Evolutionary conservation across 2,888 invertebrate genomes (phyloP).

Genomic region (Gastrophysa polygoni): DNA sequence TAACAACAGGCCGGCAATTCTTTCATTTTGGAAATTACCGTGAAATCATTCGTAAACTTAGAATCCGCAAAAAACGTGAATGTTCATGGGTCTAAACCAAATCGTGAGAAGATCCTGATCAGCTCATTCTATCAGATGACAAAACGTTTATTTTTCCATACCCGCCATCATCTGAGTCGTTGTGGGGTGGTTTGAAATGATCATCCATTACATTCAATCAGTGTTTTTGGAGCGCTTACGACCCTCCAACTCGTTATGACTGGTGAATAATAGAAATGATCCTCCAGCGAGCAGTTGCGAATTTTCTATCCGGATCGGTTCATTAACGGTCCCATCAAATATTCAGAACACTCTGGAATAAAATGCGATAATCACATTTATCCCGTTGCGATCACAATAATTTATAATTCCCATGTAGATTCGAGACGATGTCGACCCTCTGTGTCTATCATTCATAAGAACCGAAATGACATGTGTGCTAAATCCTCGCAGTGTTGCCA

Average conservation of each 20-base stretch:
- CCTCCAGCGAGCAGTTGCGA: background rate
- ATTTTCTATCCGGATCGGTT: conserved; percentile 12
- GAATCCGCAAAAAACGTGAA: too few species aligned
- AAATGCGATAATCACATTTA: conserved; percentile 20
- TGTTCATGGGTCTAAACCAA: too few species aligned
- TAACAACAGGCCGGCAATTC: too few species aligned
- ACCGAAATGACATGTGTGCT: conserved; percentile 22
- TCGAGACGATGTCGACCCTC: conserved; percentile 11
- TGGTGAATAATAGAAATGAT: background rate
- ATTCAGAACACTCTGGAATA: conserved; percentile 11
- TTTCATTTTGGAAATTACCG: too few species aligned
- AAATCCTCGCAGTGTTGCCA: background rate
- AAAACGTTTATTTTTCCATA: background rate
- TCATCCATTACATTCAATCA: background rate
- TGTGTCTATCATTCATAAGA: conserved; percentile 12
- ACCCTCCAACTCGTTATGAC: background rate
- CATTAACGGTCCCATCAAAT: conserved; percentile 12
- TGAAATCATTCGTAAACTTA: too few species aligned
- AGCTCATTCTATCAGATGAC: too few species aligned
- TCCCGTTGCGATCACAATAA: conserved; percentile 15
- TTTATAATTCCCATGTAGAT: conserved; percentile 10
- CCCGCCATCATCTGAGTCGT: background rate
- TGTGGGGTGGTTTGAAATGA: background rate
- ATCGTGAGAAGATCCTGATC: too few species aligned
- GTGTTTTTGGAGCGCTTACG: background rate